These are phyloP conservation scores for Arctopsyche grandis DNA, from an alignment of 1,140 invertebrate species.

Conservation along the genomic window DNA sequence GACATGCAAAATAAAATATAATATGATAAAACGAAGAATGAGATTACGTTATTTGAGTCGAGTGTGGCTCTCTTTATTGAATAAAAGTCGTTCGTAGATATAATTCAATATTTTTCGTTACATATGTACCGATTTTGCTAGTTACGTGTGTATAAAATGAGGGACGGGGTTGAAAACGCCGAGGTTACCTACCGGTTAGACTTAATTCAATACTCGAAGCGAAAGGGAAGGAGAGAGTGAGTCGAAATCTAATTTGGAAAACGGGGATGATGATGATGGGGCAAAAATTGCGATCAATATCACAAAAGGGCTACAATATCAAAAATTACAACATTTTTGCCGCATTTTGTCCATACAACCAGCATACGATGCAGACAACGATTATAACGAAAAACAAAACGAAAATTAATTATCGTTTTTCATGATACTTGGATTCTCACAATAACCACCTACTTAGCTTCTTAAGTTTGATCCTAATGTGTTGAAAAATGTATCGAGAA, in stretches of 20 bases:
- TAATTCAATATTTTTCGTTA: constrained; percentile 53
- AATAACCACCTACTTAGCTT: no score
- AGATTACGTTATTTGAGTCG: no score
- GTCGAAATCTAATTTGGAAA: constrained; percentile 42
- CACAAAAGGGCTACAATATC: neutral
- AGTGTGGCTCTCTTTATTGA: constrained; percentile 36
- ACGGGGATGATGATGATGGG: constrained; percentile 32
- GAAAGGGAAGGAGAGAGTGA: neutral
- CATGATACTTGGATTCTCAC: no score
- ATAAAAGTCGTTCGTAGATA: constrained; percentile 50
- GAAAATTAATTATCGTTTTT: no score
- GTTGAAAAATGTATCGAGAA: no score
- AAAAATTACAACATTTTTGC: neutral
- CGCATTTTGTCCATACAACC: neutral
- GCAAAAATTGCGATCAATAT: constrained; percentile 30
- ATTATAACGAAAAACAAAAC: no score
- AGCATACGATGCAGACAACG: no score
- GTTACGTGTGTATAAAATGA: neutral
- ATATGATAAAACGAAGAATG: no score
- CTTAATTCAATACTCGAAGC: constrained; percentile 40
- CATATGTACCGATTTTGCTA: constrained; percentile 40
- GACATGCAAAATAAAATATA: no score
- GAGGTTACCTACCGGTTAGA: constrained; percentile 22
- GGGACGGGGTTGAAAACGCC: constrained; percentile 10
- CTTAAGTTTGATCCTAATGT: no score